Base-by-base conservation (phyloP, 2,888 invertebrate species). In the Tipula vernalis region DNA sequence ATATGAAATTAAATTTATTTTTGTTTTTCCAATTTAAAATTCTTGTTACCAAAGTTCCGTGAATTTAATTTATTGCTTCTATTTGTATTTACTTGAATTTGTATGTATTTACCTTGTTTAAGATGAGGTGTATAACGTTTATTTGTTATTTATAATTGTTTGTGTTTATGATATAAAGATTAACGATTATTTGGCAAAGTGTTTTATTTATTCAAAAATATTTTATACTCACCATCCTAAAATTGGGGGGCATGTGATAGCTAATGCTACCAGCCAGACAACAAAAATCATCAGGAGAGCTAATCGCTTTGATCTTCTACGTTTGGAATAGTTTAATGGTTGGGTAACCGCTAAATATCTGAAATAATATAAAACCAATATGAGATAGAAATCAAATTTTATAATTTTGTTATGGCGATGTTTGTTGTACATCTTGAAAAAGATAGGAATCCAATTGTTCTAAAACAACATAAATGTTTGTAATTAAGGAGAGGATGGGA, bases 181-280 rank as follows among this genome's bases (percentile, higher is more conserved):
- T 28, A 71, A 71, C 12, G 8, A 3, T 28, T 71, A 28, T 71
- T 71, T 71, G 18, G 71, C 15, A 15, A 8, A 15, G 39, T 39
- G 6, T 39, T 6, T 6, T 39, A 39, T 6, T 6, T 39, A 39
- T 57, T 57, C 12, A 8, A 28, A 71, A 51, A 51, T 51, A 51
- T n/a, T 51, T 51, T 71, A 71, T 71, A 71, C 94, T 93, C 91
- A 96, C 97, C 98, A 98, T 89, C 97, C 98, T 88, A 98, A 94
- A 92, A 99, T 95, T 3, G 98, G 98, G 0, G 98, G 98, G 89
- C 98, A 97, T 15, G 98, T 98, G 88, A 99, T 98, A 47, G 97
- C 93, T 84, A 97, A 95, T 3, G 98, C 97, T 36, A 96, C 93
- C 5, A 96, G 93, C 99, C 98, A 99, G 0, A 98, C 98, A 85